Conservation (phyloP, 2,888 invertebrate genomes). For the Lasioglossum vierecki region DNA sequence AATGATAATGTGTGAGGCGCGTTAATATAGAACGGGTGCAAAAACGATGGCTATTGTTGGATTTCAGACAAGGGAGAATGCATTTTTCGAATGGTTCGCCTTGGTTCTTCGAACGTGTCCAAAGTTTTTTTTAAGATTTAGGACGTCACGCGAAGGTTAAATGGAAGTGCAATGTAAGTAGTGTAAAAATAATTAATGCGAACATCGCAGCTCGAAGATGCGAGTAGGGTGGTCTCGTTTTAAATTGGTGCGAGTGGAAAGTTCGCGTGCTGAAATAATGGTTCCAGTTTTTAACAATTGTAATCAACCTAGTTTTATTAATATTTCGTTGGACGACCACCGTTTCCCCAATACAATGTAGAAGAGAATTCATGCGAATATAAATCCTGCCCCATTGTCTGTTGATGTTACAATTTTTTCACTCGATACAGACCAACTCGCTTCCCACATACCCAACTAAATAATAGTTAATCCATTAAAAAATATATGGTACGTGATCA, state of each 20-base stretch:
- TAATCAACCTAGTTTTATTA: neutral
- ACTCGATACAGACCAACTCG: neutral
- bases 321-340: neutral
- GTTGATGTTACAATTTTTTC: neutral
- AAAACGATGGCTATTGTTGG: neutral
- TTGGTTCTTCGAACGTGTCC: too few species aligned
- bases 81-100: neutral
- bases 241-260: neutral
- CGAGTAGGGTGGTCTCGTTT: neutral
- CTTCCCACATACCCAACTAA: neutral
- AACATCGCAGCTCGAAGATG: neutral
- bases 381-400: neutral
- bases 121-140: too few species aligned
- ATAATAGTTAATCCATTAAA: neutral
- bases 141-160: neutral
- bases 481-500: neutral
- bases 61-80: neutral
- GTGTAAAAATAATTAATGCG: neutral
- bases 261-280: neutral
- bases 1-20: neutral
- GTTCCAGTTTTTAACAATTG: neutral
- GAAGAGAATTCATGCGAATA: neutral
- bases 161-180: neutral
- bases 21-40: neutral
- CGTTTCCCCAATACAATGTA: neutral